Base-by-base conservation (phyloP, 2,113 vertebrate genomes). In the Hiodon alosoides region DNA sequence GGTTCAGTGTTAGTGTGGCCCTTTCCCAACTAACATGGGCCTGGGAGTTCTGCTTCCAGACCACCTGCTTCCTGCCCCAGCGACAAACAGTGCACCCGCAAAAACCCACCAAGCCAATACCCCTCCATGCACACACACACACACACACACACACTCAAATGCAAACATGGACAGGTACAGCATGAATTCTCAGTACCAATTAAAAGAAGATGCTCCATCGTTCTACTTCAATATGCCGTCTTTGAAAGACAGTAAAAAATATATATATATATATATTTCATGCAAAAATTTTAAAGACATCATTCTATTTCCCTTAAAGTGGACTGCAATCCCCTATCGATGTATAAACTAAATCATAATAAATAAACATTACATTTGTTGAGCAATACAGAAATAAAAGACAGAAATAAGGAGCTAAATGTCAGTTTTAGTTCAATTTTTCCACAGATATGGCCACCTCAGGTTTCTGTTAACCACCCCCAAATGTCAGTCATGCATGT, bases 21-120 rank as follows among this genome's bases (percentile, higher is more conserved):
- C 55, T 14, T 69, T 76, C 71, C 77, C 79, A 31, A 55, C 75
- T 67, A 73, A 74, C 78, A 13, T 10, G 62, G 69, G 61, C 66
- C 31, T 62, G 59, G 72, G 74, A 72, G 58, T 13, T 17, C 67
- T 53, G 73, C 47, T 64, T 71, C 62, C 74, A 74, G 59, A 71
- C 68, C 78, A 81, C 77, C 77, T 80, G 75, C 77, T 76, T 78
- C 73, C 69, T 67, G 48, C 62, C 11, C 4, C 51, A 71, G 11
- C 53, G 66, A 17, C 58, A 64, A 48, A 5, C 16, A 69, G 55
- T 67, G 50, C 61, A 60, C 1, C 60, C 7, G 51, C 60, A 65
- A 13, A 17, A 31, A 31, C 31, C 31, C 31, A 31, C 31, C 31
- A 31, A 31, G 31, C 31, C 31, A 31, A 31, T 31, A 31, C 31